These are phyloP conservation scores for Papilio dardanus DNA, from an alignment of 1,140 invertebrate species.

Conservation along the genomic window DNA sequence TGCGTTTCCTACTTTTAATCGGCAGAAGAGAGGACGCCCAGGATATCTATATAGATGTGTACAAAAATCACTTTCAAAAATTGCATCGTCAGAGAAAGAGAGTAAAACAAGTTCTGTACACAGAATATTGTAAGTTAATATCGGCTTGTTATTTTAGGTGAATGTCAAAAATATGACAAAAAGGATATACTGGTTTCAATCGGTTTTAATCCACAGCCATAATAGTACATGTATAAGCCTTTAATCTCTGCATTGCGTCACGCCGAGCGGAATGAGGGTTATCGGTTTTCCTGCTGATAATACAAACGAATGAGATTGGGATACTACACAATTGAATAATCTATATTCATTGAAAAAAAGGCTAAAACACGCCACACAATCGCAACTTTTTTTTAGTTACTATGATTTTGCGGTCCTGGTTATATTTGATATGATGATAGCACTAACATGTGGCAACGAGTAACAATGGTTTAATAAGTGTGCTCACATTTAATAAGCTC, in stretches of 20 bases:
- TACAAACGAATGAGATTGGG: constrained; percentile 71
- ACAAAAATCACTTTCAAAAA: no score
- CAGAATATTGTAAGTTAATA: neutral
- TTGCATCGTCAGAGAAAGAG: no score
- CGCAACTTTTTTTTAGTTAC: neutral
- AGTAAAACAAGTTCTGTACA: no score
- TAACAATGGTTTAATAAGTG: no score
- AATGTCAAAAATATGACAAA: constrained; percentile 54
- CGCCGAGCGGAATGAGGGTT: constrained; percentile 74
- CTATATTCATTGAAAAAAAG: constrained; percentile 62
- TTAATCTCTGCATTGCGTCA: constrained; percentile 80
- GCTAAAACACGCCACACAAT: neutral
- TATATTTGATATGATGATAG: neutral
- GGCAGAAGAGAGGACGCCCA: no score
- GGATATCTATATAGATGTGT: no score
- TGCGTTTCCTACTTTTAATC: no score
- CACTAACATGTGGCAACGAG: neutral
- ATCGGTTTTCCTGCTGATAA: constrained; percentile 76
- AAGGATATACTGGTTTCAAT: constrained; percentile 64
- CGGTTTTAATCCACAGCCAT: constrained; percentile 58
- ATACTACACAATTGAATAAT: constrained; percentile 66
- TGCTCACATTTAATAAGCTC: no score
- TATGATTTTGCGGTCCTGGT: neutral
- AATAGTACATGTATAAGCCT: constrained; percentile 71
- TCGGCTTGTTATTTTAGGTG: constrained; percentile 47